Evolutionary conservation across 1,140 invertebrate species (phyloP).

Genomic region (Anastatus disparis): DNA sequence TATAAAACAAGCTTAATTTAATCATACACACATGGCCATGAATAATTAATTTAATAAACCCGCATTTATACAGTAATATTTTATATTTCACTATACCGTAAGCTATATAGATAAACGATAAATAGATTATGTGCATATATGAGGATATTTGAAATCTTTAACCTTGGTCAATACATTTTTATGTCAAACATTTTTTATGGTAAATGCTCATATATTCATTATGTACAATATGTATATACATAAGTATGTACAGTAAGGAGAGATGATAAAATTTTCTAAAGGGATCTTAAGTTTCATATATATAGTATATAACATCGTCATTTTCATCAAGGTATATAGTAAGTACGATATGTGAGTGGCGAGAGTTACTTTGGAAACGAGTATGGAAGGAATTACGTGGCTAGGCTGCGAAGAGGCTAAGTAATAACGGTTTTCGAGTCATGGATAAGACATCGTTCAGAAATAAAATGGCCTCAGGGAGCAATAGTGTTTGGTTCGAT

Average conservation of each 20-base stretch:
- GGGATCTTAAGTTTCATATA: background rate
- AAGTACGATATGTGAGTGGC: too few relatives aligned
- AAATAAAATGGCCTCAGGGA: constrained; percentile 49
- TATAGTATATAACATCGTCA: background rate
- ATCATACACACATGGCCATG: too few relatives aligned
- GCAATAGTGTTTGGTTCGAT: constrained; percentile 41
- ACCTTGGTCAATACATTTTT: background rate
- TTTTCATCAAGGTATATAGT: background rate
- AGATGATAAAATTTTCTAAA: background rate
- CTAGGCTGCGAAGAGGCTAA: background rate
- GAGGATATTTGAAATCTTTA: background rate
- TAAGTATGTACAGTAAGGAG: too few relatives aligned
- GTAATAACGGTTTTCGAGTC: constrained; percentile 48
- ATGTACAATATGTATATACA: background rate
- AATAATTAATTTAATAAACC: too few relatives aligned
- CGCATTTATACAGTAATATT: too few relatives aligned
- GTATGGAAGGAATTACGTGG: background rate
- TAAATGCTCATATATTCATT: too few relatives aligned
- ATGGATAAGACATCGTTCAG: constrained; percentile 51
- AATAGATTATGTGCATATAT: too few relatives aligned
- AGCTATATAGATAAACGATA: too few relatives aligned
- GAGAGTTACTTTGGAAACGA: too few relatives aligned
- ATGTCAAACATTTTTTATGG: too few relatives aligned
- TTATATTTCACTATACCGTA: too few relatives aligned
- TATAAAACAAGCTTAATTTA: too few relatives aligned